Percentiles rank a stretch among this genome's conserved stretches.
Conservation (phyloP, 2,888 invertebrate genomes). For the Macrophya alboannulata region DNA sequence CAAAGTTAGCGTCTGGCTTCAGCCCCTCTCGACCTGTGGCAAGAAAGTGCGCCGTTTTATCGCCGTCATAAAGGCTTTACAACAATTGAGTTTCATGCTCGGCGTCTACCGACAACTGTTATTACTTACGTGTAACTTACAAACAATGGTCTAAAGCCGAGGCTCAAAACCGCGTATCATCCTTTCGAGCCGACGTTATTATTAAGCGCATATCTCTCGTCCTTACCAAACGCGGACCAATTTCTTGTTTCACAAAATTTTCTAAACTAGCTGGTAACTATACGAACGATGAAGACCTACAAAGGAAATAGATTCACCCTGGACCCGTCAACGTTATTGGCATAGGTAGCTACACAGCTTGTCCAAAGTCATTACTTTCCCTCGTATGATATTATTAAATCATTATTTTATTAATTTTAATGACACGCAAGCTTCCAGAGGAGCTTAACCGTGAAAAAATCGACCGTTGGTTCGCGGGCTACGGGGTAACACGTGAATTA, state of each 20-base stretch:
- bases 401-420: constrained; percentile 2
- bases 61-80: constrained; percentile 54
- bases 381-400: not conserved
- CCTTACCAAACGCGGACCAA: not conserved
- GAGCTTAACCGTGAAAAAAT: constrained; percentile 25
- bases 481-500: not conserved
- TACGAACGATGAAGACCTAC: too few species aligned
- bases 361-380: not conserved
- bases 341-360: not conserved
- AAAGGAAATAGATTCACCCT: not conserved
- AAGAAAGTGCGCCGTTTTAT: constrained; percentile 51
- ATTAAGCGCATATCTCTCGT: not conserved
- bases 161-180: constrained; percentile 36
- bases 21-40: constrained; percentile 15
- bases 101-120: constrained; percentile 53
- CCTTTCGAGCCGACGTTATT: not conserved
- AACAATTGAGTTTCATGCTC: constrained; percentile 53
- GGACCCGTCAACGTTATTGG: not conserved
- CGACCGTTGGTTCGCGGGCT: not conserved
- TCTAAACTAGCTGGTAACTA: not conserved
- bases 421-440: not conserved
- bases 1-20: constrained; percentile 63
- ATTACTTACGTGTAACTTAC: constrained; percentile 53
- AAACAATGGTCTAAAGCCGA: constrained; percentile 38
- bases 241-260: constrained; percentile 1